Evolutionary conservation across 64 coral and sea anemone genomes (phyloP), one percentile per base, ranked within the genome.

Genomic region (Montipora capricornis): DNA sequence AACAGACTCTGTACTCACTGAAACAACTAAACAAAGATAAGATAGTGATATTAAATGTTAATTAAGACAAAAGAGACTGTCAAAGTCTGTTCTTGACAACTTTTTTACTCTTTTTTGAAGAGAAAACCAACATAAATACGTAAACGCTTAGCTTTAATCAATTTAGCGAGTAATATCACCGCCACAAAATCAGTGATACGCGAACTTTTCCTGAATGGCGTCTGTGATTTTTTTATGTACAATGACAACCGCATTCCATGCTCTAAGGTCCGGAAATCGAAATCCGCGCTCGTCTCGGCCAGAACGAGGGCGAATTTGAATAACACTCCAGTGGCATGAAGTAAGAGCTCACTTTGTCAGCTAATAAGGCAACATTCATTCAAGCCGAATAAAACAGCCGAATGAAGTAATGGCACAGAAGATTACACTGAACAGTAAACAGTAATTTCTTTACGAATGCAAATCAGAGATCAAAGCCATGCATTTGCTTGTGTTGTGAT

Each of bases 191-290:
- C 13, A 20, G 68, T 19, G 46, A 84, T 22, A 0, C n/a, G 68
- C 17, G 47, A 20, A 19, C 6, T n/a, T 17, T 49, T 70, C 67
- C 46, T 2, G 13, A 49, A 47, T 49, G 66, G 49, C 45, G 29
- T 49, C 13, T 78, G 76, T 49, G 76, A 47, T 78, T 78, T 49
- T 45, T 22, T 47, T 8, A 76, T 47, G 61, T 64, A 76, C 22
- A 29, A 74, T 8, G 26, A 74, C 17, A 6, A 82, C 57, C 22
- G 55, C 80, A 86, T 86, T 71, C 67, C 45, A 45, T 59, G 68
- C 67, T 71, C 64, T 64, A 73, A 86, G 67, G 46, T 86, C 82
- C 82, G 82, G 82, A 86, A 86, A 86, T 86, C 46, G 22, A 50
- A 20, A 49, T 47, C 81, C 44, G 60, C 15, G 50, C 16, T 58